Percentiles rank a stretch among this genome's conserved stretches.
Conservation (phyloP, 2,113 vertebrate genomes). For the Xerus inauris region DNA sequence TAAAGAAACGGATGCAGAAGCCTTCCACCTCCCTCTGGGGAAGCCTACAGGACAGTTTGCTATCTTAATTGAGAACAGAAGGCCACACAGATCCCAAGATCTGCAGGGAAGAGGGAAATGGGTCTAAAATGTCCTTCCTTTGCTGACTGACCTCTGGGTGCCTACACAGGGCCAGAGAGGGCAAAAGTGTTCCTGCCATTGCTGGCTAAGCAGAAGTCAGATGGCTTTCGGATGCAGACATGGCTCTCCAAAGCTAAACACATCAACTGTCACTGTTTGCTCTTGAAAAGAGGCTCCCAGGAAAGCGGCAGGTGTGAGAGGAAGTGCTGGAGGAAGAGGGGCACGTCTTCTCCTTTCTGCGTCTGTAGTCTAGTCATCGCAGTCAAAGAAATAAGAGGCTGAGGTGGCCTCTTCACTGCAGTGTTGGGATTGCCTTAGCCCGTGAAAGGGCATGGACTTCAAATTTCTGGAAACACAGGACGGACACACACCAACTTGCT, state of each 20-base stretch:
- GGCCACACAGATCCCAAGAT: not conserved
- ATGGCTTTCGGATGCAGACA: accelerated
- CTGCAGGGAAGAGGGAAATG: not conserved
- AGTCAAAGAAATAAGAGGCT: accelerated
- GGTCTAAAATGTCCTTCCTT: not conserved
- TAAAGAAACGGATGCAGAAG: not conserved
- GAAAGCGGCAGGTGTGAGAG: not conserved
- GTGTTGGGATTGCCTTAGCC: not conserved
- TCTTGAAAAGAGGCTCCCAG: not conserved
- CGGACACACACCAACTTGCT: accelerated
- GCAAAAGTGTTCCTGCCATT: accelerated
- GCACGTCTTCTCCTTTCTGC: accelerated
- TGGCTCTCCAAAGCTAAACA: accelerated
- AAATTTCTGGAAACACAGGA: not conserved
- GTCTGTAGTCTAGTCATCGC: accelerated
- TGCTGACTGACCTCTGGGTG: accelerated
- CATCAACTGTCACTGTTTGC: not conserved
- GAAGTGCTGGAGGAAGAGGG: accelerated
- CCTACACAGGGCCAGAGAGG: accelerated
- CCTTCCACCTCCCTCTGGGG: not conserved
- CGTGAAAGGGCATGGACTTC: accelerated
- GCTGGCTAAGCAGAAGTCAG: not conserved
- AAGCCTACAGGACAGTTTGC: not conserved
- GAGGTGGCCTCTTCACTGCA: not conserved
- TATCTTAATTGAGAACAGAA: conserved; percentile 10